Conservation (phyloP, 2,797 vertebrate genomes). For the Sebastolobus alascanus region DNA sequence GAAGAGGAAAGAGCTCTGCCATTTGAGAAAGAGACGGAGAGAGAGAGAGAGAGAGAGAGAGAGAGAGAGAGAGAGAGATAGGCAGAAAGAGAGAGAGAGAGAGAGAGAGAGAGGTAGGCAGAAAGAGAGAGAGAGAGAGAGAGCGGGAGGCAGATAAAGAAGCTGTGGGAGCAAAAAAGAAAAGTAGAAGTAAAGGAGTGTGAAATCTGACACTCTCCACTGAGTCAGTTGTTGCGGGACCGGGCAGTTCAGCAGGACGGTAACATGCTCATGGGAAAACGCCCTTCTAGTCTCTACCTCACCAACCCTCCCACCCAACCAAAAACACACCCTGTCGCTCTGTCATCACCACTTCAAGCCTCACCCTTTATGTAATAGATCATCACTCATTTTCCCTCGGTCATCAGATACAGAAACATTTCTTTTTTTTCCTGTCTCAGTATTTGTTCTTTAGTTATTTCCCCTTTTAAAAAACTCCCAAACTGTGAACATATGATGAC, state of each 20-base stretch:
- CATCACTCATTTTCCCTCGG: background rate
- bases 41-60: background rate
- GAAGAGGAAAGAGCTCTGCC: slow-evolving; percentile 33
- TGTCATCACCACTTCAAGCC: slow-evolving; percentile 57
- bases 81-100: slow-evolving; percentile 29
- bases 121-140: background rate
- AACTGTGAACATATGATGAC: background rate
- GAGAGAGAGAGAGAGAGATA: background rate
- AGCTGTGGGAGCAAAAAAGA: slow-evolving; percentile 17
- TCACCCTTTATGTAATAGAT: slow-evolving; percentile 12
- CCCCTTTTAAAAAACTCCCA: background rate
- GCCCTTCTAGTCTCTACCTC: slow-evolving; percentile 48
- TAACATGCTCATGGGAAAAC: slow-evolving; percentile 68
- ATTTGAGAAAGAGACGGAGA: slow-evolving; percentile 26
- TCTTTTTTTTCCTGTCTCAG: background rate
- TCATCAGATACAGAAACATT: background rate
- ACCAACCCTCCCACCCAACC: slow-evolving; percentile 26
- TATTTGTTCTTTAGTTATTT: background rate
- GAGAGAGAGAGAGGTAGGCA: background rate
- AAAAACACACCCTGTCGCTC: slow-evolving; percentile 70
- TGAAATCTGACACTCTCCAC: slow-evolving; percentile 69
- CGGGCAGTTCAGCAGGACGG: slow-evolving; percentile 41
- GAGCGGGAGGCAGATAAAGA: slow-evolving; percentile 12
- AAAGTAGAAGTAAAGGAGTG: slow-evolving; percentile 58
- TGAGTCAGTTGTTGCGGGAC: slow-evolving; percentile 58